Percentiles rank a stretch among this genome's conserved stretches.
Evolutionary conservation across 2,888 invertebrate genomes (phyloP).

Genomic region (Hypercompe scribonia): DNA sequence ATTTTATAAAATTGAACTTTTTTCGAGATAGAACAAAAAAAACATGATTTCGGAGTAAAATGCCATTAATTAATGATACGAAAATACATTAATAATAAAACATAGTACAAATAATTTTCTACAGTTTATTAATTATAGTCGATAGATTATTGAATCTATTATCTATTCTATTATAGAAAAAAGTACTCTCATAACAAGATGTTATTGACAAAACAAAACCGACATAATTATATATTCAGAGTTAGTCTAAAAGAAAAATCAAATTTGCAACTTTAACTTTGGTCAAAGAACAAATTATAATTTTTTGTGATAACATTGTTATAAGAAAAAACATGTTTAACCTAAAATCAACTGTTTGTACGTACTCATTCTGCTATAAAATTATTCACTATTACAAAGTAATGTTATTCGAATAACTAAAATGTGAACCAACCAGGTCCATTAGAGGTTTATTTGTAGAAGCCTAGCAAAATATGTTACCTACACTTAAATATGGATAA

Average conservation of each 20-base stretch:
- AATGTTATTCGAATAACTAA: neutral
- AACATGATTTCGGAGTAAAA: no score
- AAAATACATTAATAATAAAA: no score
- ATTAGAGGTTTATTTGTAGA: neutral
- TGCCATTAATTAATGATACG: no score
- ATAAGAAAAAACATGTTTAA: neutral
- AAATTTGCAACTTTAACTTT: neutral
- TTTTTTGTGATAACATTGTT: neutral
- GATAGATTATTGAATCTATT: neutral
- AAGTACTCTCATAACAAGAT: no score
- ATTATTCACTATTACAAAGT: neutral
- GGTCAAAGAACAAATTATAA: neutral
- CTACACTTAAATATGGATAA: constrained; percentile 4
- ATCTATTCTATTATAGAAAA: neutral
- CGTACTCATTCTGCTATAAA: neutral
- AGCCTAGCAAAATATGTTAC: constrained; percentile 7
- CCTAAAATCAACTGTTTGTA: neutral
- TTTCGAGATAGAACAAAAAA: no score
- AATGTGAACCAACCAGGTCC: neutral
- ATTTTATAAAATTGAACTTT: no score
- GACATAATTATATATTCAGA: neutral
- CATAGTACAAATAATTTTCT: no score
- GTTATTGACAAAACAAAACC: no score
- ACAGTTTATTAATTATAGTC: neutral
- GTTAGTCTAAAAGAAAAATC: neutral